Conservation (phyloP, 2,113 vertebrate genomes). For the Psettodes erumei region DNA sequence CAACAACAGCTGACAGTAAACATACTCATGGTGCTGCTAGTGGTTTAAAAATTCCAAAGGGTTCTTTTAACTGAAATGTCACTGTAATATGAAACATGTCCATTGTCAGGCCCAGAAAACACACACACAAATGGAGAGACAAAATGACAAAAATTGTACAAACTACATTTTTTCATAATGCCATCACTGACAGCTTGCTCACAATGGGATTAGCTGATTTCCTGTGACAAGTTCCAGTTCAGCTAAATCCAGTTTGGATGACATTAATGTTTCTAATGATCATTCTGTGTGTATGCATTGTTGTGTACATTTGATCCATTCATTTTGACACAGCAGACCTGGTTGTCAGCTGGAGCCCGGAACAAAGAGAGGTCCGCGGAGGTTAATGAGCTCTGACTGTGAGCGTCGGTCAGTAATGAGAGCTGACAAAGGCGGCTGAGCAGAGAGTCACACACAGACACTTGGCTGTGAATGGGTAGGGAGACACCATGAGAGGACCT, state of each 20-base stretch:
- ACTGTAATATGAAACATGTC: background rate
- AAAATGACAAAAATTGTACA: background rate
- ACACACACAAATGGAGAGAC: background rate
- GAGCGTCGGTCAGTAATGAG: slow-evolving; percentile 57
- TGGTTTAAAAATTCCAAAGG: background rate
- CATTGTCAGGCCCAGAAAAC: background rate
- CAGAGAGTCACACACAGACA: slow-evolving; percentile 11
- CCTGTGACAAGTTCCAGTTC: background rate
- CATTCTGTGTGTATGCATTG: background rate
- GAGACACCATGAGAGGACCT: background rate
- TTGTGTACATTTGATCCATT: background rate
- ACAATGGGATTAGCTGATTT: background rate
- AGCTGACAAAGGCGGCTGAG: slow-evolving; percentile 41
- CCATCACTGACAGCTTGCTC: background rate
- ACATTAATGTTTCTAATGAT: background rate
- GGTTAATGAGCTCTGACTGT: slow-evolving; percentile 62
- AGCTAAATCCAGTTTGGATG: background rate
- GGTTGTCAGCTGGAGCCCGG: slow-evolving; percentile 5
- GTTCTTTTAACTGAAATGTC: background rate
- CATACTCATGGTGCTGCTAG: too few species aligned
- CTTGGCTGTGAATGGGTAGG: slow-evolving; percentile 47
- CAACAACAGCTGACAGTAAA: background rate
- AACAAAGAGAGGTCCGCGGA: slow-evolving; percentile 30
- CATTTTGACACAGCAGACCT: slow-evolving; percentile 1
- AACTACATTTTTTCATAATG: background rate